Conservation (phyloP, 2,888 invertebrate species). For the Chirona hameri region DNA sequence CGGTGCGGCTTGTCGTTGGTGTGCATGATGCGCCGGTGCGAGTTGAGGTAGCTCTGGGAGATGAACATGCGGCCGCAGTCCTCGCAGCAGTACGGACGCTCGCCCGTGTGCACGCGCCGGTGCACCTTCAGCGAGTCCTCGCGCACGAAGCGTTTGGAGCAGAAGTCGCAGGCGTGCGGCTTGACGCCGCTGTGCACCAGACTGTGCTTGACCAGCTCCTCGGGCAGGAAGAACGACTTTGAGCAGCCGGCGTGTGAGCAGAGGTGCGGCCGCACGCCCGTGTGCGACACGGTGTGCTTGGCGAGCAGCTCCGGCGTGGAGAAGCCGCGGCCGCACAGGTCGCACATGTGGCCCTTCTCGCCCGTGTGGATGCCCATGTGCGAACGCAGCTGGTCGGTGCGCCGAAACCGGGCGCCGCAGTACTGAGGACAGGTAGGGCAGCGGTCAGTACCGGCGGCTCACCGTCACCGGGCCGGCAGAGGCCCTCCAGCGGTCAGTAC, state of each 20-base stretch:
- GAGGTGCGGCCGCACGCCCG: neutral
- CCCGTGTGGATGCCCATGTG: slow-evolving; percentile 14
- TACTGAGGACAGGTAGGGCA: neutral
- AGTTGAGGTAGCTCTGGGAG: slow-evolving; percentile 28
- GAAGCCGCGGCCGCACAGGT: neutral
- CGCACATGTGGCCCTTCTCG: slow-evolving; percentile 1
- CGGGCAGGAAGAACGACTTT: neutral
- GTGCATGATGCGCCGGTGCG: slow-evolving; percentile 26
- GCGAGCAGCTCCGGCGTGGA: neutral
- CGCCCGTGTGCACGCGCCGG: slow-evolving; percentile 28
- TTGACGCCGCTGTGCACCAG: neutral
- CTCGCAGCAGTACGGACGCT: slow-evolving; percentile 27
- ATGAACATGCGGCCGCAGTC: slow-evolving; percentile 25
- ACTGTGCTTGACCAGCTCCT: neutral
- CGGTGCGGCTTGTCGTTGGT: slow-evolving; percentile 12
- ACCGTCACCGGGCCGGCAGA: neutral
- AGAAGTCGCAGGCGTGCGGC: slow-evolving; percentile 23
- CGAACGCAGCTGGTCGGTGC: neutral
- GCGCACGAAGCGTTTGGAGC: slow-evolving; percentile 3
- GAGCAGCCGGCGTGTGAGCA: neutral
- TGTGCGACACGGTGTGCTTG: neutral
- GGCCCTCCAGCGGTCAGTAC: too few relatives aligned
- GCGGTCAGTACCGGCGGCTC: neutral
- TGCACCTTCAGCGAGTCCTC: slow-evolving; percentile 24
- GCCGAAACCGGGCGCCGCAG: neutral